Evolutionary conservation across 2,797 vertebrate genomes (phyloP).

Genomic region (Urophycis tenuis): DNA sequence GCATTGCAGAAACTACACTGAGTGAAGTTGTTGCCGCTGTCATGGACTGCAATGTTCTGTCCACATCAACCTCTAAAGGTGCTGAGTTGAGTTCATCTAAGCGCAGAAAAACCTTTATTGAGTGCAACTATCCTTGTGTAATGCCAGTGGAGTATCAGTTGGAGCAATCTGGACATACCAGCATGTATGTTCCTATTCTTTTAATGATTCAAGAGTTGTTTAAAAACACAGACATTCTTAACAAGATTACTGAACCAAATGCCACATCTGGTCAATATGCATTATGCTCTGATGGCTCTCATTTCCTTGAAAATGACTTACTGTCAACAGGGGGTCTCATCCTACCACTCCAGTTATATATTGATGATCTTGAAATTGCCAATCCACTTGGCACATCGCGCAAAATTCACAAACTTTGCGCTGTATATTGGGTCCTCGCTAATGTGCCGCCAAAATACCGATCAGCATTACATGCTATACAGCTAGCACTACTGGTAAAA

Average conservation of each 20-base stretch:
- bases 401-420: conserved; percentile 34
- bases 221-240: conserved; percentile 38
- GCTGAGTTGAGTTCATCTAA: conserved; percentile 27
- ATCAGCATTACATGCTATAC: conserved; percentile 35
- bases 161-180: conserved; percentile 21
- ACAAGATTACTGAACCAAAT: conserved; percentile 23
- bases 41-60: conserved; percentile 35
- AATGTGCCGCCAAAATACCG: conserved; percentile 26
- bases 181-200: conserved; percentile 34
- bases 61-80: conserved; percentile 24
- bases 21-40: conserved; percentile 29
- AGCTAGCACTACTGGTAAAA: conserved; percentile 30
- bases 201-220: conserved; percentile 33
- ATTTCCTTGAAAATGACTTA: conserved; percentile 15
- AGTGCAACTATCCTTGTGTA: conserved; percentile 25
- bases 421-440: conserved; percentile 34
- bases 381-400: conserved; percentile 24
- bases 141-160: conserved; percentile 31
- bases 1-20: conserved; percentile 8
- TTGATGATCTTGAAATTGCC: conserved; percentile 17
- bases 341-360: conserved; percentile 17
- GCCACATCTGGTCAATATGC: conserved; percentile 12
- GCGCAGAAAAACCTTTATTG: conserved; percentile 32
- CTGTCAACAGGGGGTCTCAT: not conserved
- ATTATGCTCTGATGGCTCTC: conserved; percentile 11